Evolutionary conservation across 2,888 invertebrate genomes (phyloP), one percentile per base, ranked within the genome.

Genomic region (Sericinus montela): DNA sequence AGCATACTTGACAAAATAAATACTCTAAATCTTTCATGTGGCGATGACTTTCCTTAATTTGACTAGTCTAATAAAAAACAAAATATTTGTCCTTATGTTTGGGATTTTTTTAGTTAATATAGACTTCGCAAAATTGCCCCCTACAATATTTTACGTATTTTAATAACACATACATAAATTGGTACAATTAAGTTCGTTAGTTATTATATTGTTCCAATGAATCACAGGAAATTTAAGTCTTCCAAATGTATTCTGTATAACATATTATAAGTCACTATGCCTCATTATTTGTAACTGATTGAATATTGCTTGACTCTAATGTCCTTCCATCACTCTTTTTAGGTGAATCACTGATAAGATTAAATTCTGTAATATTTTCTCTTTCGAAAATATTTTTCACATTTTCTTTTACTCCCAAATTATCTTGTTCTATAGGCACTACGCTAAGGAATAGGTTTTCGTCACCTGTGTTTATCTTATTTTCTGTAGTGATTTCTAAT

Each of bases 291-390:
- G 64, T 67, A 62, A 77, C 66, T 60, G 77, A 70, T 66, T 80
- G 73, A 56, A 74, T 73, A 69, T 77, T 78, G 62, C 65, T 75
- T 62, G 69, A 62, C 60, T 80, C 77, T 72, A 83, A 67, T 80
- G 81, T 83, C 74, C 84, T 82, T 67, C 75, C 80, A 62, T 80
- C 84, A 80, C 80, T 86, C 54, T 79, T 79, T 80, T 85, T 84
- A 70, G 75, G 76, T 44, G 78, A 80, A 77, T 84, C 83, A 80
- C 83, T 86, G 61, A 87, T 86, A 61, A 77, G 77, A 65, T 87
- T 88, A 52, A 83, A 60, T 58, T 76, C 75, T 68, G 75, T 70
- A 60, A 72, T 72, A 49, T 67, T 77, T 63, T 77, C 76, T 72
- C 68, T 77, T 57, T 72, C 76, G 50, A 68, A 70, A 41, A 59